Conservation (phyloP, 2,888 invertebrate species). For the Tricholauxania praeusta region DNA sequence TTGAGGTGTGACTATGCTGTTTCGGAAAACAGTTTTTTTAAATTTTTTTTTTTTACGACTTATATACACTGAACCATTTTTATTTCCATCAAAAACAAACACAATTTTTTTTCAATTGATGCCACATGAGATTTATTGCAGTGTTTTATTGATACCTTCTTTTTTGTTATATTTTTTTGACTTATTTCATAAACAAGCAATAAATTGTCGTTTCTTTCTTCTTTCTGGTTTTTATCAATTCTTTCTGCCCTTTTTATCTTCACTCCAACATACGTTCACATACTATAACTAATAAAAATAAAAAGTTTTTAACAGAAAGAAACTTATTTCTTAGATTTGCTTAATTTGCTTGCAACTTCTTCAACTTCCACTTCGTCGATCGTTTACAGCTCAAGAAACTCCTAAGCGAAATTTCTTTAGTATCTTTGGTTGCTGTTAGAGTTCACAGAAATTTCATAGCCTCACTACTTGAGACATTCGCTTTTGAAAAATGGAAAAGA, state of each 20-base stretch:
- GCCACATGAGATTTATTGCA: slow-evolving; percentile 27
- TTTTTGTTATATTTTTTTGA: slow-evolving; percentile 7
- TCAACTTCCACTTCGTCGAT: not conserved
- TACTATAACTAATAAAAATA: slow-evolving; percentile 43
- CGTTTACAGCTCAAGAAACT: slow-evolving; percentile 7
- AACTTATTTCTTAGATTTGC: slow-evolving; percentile 47
- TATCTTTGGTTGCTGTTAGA: slow-evolving; percentile 21
- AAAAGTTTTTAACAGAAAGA: slow-evolving; percentile 38
- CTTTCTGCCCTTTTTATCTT: slow-evolving; percentile 18
- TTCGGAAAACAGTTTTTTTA: too few relatives aligned
- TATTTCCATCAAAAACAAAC: not conserved
- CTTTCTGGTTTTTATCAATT: not conserved
- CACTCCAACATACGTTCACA: slow-evolving; percentile 36
- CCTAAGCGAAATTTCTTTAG: slow-evolving; percentile 6
- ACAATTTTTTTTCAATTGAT: not conserved
- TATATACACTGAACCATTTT: too few relatives aligned
- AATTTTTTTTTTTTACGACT: too few relatives aligned
- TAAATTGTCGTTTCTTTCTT: slow-evolving; percentile 1
- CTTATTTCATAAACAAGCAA: too few relatives aligned
- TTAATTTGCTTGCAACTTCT: slow-evolving; percentile 36
- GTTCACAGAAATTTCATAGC: slow-evolving; percentile 59
- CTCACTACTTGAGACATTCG: slow-evolving; percentile 52
- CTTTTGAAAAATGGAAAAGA: slow-evolving; percentile 61
- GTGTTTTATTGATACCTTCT: slow-evolving; percentile 9
- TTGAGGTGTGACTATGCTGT: too few relatives aligned